Evolutionary conservation across 2,113 vertebrate genomes (phyloP), one percentile per base, ranked within the genome.

Genomic region (Pongo pygmaeus): DNA sequence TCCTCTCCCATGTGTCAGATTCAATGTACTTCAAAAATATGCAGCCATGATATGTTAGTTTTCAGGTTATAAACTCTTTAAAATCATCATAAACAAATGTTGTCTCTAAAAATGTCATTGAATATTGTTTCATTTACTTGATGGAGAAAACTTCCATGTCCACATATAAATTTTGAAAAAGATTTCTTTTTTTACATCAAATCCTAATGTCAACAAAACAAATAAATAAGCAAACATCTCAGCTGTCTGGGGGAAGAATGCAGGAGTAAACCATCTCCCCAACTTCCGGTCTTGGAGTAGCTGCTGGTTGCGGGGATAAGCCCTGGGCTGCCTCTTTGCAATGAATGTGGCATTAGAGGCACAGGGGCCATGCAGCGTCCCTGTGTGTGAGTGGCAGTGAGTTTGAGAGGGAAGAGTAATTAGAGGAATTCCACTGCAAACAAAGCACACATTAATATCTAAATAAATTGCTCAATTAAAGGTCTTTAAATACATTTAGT

Each of bases 81-180:
- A 25, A 55, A 80, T n/a, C 22, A 81, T 52, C 55, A 55, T 52
- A 84, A 43, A 32, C 43, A 95, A 96, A 89, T 22, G 92, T 16
- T 25, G 2, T 35, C 74, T 79, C 46, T 93, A 17, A 84, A 89
- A 70, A 69, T 46, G 55, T 5, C 55, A 75, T 95, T 74, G 88
- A 88, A 91, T 80, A 95, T 80, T 88, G 27, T 91, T 97, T 84
- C 20, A 48, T 61, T 88, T 61, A 89, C 52, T 93, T 84, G 77
- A 88, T 72, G 55, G 48, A 94, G 55, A 93, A 61, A 88, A 69
- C 20, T 25, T 35, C 40, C 50, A 59, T 35, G 57, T 17, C 18
- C n/a, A 64, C 16, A 55, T 38, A 52, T 43, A 55, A 93, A 91
- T 55, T 64, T 48, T 75, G 11, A 57, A 93, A 57, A 50, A 23